These are phyloP conservation scores for Hypocryptadius cinnamomeus DNA, from an alignment of 2,113 vertebrate species.

Conservation along the genomic window DNA sequence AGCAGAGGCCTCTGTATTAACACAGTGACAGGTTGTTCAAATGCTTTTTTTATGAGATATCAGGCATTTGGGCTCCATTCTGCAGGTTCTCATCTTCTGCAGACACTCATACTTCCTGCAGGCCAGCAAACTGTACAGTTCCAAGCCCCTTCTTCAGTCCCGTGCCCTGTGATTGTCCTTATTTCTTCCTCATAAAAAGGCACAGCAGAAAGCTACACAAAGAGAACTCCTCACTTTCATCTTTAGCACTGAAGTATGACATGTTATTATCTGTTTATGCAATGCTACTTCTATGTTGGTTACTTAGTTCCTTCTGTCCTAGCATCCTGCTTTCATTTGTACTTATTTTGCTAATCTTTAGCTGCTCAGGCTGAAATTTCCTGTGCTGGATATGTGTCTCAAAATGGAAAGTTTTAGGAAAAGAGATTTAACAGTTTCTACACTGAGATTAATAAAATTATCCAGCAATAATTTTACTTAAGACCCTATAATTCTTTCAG, in stretches of 20 bases:
- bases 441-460: not conserved
- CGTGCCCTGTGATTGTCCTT: not conserved
- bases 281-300: not conserved
- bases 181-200: not conserved
- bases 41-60: not conserved
- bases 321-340: not conserved
- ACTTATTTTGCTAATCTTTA: not conserved
- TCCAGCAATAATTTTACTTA: not conserved
- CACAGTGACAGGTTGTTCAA: not conserved
- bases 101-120: not conserved
- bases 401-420: not conserved
- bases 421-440: not conserved
- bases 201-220: not conserved
- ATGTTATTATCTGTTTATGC: not conserved
- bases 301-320: not conserved
- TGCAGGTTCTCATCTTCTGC: not conserved
- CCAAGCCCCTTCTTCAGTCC: not conserved
- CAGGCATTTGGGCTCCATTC: not conserved
- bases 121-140: not conserved
- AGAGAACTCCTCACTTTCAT: not conserved
- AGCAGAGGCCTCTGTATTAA: not conserved
- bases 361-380: not conserved
- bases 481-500: not conserved
- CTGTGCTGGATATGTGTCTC: not conserved
- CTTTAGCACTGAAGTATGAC: not conserved